Base-by-base conservation (phyloP, 2,113 vertebrate species). In the Forbesichthys agassizii region DNA sequence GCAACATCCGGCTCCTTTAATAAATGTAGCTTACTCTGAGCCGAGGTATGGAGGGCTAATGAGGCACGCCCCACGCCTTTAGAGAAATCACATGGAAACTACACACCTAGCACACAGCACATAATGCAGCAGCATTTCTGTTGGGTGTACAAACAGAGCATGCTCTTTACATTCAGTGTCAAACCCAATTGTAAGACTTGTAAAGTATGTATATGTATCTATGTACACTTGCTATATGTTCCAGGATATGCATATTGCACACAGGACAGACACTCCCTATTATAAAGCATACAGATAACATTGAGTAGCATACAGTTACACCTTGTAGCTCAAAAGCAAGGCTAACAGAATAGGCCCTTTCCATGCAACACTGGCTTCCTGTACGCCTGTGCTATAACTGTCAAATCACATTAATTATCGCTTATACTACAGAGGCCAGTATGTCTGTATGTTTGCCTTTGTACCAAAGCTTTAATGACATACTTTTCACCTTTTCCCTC, bases 1-100 rank as follows among this genome's bases (percentile, higher is more conserved):
- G 93, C 93, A 94, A 95, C 94, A 93, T 93, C 94, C 94, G 92
- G 93, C 92, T 93, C 93, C 94, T 95, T 94, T 95, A 83, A 88
- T 86, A 95, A 96, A 96, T 92, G 92, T 94, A 92, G 93, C 90
- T 92, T 94, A 93, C 94, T 94, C 78, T 77, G 68, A 76, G 73
- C 77, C 68, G 84, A 75, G 80, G 76, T 80, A 54, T 69, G 79
- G 79, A 76, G 80, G 73, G 74, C 94, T 95, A 95, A 95, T 94
- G 94, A 94, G 94, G 93, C 92, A 93, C 94, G 93, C 94, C 94
- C 36, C 94, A 92, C 89, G 68, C 91, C 80, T 58, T 91, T 86
- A 92, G 92, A 88, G 63, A 68, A 73, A 66, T 62, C 69, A 71
- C 64, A 33, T 59, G 53, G 49, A 64, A 48, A 66, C 36, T 5